Evolutionary conservation across 1,140 invertebrate species (phyloP), one percentile per base, ranked within the genome.

Genomic region (Drosophila baimaii): DNA sequence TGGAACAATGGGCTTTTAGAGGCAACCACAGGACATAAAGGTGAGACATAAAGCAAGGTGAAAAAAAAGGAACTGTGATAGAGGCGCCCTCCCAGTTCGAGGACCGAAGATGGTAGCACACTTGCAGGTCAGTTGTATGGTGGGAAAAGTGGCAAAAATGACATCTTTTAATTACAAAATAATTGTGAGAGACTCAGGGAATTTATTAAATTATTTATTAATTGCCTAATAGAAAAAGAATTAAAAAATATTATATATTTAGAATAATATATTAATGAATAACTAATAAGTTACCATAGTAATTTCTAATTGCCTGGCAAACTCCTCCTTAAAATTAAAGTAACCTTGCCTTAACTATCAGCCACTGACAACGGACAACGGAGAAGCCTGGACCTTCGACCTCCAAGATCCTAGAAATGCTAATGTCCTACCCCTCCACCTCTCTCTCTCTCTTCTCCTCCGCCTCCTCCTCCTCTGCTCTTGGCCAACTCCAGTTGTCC

Each of bases 341-440:
- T 29, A 64, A 55, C 58, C 31, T 21, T 39, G 19, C 5, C 1
- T n/a, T 17, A 2, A 7, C 8, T 7, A 13, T 17, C 39, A 29
- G 59, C 41, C 54, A 39, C n/a, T 19, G 6, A 19, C 49, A 37
- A 12, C n/a, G n/a, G n/a, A n/a, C 29, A 62, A 37, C 19, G 8
- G 21, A 8, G 8, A 19, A 21, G 39, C 19, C 29, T 33, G 29
- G 46, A 61, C 33, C 61, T 33, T 12, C 10, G 44, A 31, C 31
- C 51, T 54, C 47, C 23, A n/a, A 73, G 72, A 78, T 81, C 56
- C 73, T 71, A 52, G 77, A 85, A 85, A 85, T 85, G 81, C 78
- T 85, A 81, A 85, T 81, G 82, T 62, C 44, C 37, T 66, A 64
- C 70, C 39, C 35, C 61, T 41, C 33, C 49, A n/a, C n/a, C n/a